A percentile compares a stretch with the other conserved stretches of the same genome.
phyloP scores from a whole-genome alignment of 2,888 invertebrate species.

The Leptarthrus brevirostris region DNA sequence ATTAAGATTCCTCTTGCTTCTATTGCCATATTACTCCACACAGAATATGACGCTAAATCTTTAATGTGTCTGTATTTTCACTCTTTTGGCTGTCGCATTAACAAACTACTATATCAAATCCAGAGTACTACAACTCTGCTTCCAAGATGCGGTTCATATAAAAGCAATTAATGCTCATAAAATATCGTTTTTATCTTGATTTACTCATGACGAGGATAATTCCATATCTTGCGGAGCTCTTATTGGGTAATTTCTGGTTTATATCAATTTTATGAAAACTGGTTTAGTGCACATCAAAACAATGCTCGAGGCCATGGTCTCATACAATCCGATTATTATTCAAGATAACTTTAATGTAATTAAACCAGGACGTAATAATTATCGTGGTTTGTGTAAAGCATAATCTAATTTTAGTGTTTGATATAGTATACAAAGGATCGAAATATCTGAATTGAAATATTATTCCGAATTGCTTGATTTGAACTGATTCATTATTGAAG shows the following conservation, averaged over 20 bases:
- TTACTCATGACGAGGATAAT: slow-evolving; percentile 47
- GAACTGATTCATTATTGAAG: no score
- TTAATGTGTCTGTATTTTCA: not conserved
- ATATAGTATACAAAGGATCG: not conserved
- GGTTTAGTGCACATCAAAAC: slow-evolving; percentile 47
- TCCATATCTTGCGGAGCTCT: slow-evolving; percentile 40
- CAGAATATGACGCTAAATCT: slow-evolving; percentile 20
- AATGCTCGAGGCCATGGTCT: slow-evolving; percentile 47
- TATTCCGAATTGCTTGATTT: no score
- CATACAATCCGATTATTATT: slow-evolving; percentile 40
- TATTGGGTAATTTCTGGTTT: slow-evolving; percentile 49
- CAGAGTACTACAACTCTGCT: slow-evolving; percentile 3
- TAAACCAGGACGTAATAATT: slow-evolving; percentile 26
- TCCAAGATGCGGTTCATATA: slow-evolving; percentile 47
- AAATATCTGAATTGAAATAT: not conserved
- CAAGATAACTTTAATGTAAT: slow-evolving; percentile 44
- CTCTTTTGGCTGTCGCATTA: slow-evolving; percentile 16
- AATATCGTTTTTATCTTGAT: slow-evolving; percentile 53
- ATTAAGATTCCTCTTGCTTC: slow-evolving; percentile 21
- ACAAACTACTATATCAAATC: slow-evolving; percentile 25
- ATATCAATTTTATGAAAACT: slow-evolving; percentile 53
- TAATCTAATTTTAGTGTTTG: slow-evolving; percentile 29
- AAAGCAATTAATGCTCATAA: slow-evolving; percentile 53
- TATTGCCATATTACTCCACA: not conserved
- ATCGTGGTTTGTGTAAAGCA: not conserved